These are phyloP conservation scores for Scaptodrosophila latifasciaeformis DNA, from an alignment of 2,888 invertebrate genomes.

Conservation along the genomic window DNA sequence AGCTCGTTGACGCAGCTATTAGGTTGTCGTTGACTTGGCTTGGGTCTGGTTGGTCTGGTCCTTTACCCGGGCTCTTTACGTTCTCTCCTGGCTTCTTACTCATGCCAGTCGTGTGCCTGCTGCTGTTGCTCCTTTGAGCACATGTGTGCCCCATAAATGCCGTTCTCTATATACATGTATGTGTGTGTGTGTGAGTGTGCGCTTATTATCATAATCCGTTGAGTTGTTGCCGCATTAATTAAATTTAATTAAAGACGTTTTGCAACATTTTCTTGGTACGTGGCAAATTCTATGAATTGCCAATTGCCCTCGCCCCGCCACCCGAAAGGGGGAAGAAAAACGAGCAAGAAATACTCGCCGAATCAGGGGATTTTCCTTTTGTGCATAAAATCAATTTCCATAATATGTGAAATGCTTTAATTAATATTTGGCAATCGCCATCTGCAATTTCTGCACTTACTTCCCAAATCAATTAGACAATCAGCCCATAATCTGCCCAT, in stretches of 20 bases:
- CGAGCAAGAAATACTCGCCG: no score
- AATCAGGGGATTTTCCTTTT: neutral
- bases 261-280: constrained; percentile 58
- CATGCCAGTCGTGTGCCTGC: neutral
- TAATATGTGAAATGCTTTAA: constrained; percentile 41
- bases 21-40: constrained; percentile 52
- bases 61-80: no score
- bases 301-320: constrained; percentile 10
- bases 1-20: constrained; percentile 65
- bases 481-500: neutral
- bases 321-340: neutral
- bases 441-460: constrained; percentile 36
- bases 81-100: no score
- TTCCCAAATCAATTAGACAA: constrained; percentile 21
- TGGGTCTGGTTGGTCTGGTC: constrained; percentile 34
- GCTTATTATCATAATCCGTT: constrained; percentile 72
- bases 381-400: constrained; percentile 49
- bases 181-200: constrained; percentile 25
- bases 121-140: constrained; percentile 26
- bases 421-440: constrained; percentile 50
- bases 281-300: constrained; percentile 54
- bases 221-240: constrained; percentile 70
- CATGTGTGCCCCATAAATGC: constrained; percentile 61
- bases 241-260: constrained; percentile 72
- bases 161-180: constrained; percentile 45